Evolutionary conservation across 2,797 vertebrate genomes (phyloP).

Genomic region (Nothura maculosa): DNA sequence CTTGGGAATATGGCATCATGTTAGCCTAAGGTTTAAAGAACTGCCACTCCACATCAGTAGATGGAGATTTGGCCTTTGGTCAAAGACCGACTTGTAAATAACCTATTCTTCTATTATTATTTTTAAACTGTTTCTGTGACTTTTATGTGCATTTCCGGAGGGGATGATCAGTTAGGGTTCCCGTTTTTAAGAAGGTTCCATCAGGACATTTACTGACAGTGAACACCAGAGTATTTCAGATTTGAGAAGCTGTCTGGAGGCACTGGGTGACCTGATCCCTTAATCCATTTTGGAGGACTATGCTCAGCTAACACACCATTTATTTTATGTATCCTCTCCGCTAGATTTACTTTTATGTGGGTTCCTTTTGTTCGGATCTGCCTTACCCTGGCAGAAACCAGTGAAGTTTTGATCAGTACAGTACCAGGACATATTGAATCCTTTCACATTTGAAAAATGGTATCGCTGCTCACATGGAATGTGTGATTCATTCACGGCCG

Average conservation of each 20-base stretch:
- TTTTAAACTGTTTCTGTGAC: constrained; percentile 57
- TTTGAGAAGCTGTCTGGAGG: not conserved
- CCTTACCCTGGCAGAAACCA: constrained; percentile 34
- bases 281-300: constrained; percentile 38
- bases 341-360: constrained; percentile 47
- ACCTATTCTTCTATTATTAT: constrained; percentile 45
- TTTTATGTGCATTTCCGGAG: constrained; percentile 53
- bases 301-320: not conserved
- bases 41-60: constrained; percentile 23
- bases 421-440: constrained; percentile 30
- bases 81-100: constrained; percentile 69
- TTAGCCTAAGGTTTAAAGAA: constrained; percentile 55
- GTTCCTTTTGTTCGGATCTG: constrained; percentile 51
- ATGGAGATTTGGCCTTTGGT: constrained; percentile 51
- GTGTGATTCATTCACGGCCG: not conserved
- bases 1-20: constrained; percentile 47
- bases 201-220: not conserved
- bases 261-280: constrained; percentile 24
- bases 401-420: constrained; percentile 38
- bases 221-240: constrained; percentile 24
- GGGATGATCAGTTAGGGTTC: constrained; percentile 35
- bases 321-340: constrained; percentile 53
- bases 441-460: constrained; percentile 23
- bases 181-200: not conserved
- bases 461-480: not conserved